Conservation (phyloP, 2,113 vertebrate species). For the Ictalurus furcatus region DNA sequence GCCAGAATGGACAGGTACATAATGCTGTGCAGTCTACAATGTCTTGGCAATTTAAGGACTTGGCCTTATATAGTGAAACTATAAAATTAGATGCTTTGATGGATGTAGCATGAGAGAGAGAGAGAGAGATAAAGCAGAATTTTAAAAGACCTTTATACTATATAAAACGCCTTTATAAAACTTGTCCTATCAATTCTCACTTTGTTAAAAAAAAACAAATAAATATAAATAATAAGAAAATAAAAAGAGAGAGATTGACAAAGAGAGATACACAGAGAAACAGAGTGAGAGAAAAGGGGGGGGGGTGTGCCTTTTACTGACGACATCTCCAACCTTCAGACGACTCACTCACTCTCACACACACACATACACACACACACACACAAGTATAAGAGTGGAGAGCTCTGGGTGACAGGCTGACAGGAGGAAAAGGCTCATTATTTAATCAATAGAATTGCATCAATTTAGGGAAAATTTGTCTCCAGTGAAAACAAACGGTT, state of each 20-base stretch:
- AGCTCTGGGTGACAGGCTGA: constrained; percentile 72
- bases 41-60: not conserved
- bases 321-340: not conserved
- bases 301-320: not conserved
- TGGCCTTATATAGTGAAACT: not conserved
- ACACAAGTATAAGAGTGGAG: constrained; percentile 7
- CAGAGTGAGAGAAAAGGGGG: not conserved
- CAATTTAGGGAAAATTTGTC: constrained; percentile 83
- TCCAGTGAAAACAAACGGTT: constrained; percentile 82
- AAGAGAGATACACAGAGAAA: not conserved
- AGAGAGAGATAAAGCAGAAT: not conserved
- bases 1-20: not conserved
- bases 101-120: not conserved
- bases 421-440: constrained; percentile 86
- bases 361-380: not conserved
- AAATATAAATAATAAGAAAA: too few relatives aligned
- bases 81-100: not conserved
- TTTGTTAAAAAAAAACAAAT: too few relatives aligned
- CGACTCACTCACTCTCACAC: not conserved
- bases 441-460: constrained; percentile 89
- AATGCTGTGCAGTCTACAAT: not conserved
- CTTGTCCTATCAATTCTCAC: too few relatives aligned
- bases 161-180: too few relatives aligned
- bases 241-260: too few relatives aligned
- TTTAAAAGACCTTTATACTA: too few relatives aligned